Evolutionary conservation across 23 tunicate genomes (phyloP).

Genomic region (Ascidia mentula): DNA sequence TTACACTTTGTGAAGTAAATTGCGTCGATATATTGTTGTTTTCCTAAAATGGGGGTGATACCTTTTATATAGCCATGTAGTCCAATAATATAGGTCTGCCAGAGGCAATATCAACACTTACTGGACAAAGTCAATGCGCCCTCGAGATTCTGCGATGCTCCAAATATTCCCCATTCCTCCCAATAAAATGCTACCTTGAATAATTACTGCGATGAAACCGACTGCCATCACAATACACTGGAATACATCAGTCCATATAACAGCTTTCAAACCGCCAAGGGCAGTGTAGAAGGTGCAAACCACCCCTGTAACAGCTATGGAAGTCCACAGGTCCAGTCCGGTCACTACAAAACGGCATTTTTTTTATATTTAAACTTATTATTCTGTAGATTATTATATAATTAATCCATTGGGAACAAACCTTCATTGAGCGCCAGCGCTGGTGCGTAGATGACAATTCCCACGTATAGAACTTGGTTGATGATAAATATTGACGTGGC

Average conservation of each 20-base stretch:
- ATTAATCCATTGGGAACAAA: no score
- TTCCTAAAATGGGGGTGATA: no score
- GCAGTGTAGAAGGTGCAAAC: slow-evolving; percentile 83
- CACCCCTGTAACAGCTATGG: slow-evolving; percentile 52
- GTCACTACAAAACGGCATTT: slow-evolving; percentile 41
- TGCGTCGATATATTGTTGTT: no score
- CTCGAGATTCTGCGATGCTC: slow-evolving; percentile 49
- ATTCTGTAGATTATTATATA: no score
- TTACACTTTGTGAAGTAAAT: no score
- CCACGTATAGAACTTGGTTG: slow-evolving; percentile 50
- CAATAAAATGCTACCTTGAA: slow-evolving; percentile 44
- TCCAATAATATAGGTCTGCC: no score
- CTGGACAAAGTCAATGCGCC: slow-evolving; percentile 83
- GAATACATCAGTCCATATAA: slow-evolving; percentile 92
- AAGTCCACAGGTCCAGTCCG: slow-evolving; percentile 68
- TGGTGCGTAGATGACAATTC: slow-evolving; percentile 64
- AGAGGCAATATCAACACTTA: slow-evolving; percentile 15
- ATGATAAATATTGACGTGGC: slow-evolving; percentile 39
- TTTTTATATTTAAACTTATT: no score
- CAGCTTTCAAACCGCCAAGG: slow-evolving; percentile 93
- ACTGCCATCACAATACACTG: slow-evolving; percentile 65
- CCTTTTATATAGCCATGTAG: no score
- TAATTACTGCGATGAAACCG: slow-evolving; percentile 67
- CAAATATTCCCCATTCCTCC: slow-evolving; percentile 76
- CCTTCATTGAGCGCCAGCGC: slow-evolving; percentile 62